These are phyloP conservation scores for Heliangelus exortis DNA, from an alignment of 2,797 vertebrate genomes.

Conservation along the genomic window DNA sequence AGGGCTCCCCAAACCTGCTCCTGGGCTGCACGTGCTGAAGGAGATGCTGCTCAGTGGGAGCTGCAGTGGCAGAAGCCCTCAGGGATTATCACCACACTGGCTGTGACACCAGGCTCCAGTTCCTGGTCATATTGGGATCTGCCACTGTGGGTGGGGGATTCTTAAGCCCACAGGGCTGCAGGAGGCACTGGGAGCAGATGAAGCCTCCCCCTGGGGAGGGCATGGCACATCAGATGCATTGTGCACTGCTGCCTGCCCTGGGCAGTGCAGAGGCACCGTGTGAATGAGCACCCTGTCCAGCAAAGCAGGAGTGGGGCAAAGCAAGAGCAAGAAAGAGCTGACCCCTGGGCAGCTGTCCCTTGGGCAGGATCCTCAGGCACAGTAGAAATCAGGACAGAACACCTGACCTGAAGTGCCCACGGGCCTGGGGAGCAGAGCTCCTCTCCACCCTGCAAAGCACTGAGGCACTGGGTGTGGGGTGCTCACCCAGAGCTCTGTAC, in stretches of 20 bases:
- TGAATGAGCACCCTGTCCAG: neutral
- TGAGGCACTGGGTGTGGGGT: neutral
- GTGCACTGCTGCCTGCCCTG: neutral
- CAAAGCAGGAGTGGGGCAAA: neutral
- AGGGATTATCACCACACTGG: fast-evolving
- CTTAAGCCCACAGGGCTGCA: neutral
- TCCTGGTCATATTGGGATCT: neutral
- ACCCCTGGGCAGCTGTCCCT: neutral
- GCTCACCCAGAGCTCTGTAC: fast-evolving
- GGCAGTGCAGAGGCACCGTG: neutral
- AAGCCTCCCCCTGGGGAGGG: neutral
- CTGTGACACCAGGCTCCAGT: neutral
- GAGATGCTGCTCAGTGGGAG: neutral
- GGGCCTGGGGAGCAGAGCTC: neutral
- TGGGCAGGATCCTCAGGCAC: neutral
- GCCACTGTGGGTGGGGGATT: neutral
- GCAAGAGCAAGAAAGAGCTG: neutral
- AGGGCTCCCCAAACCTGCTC: fast-evolving
- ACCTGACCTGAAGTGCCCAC: neutral
- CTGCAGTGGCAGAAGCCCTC: neutral
- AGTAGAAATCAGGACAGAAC: neutral
- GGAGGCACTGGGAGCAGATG: neutral
- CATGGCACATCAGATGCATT: too few relatives aligned
- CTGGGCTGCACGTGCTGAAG: fast-evolving
- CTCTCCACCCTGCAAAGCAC: neutral